Base-by-base conservation (phyloP, 1,140 invertebrate genomes). In the Leptopilina boulardi region DNA sequence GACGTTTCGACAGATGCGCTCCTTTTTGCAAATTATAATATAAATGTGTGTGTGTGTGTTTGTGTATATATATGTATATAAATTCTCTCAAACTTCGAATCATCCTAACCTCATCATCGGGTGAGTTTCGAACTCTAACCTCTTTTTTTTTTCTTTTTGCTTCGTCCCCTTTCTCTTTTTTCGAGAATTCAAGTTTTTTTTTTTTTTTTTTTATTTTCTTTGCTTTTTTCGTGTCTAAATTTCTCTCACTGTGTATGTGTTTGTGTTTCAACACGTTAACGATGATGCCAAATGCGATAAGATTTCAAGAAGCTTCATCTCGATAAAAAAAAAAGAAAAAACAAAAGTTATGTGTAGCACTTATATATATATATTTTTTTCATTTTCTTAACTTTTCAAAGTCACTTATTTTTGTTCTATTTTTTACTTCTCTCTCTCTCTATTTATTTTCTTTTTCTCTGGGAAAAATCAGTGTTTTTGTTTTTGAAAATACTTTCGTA, bases 1-100 rank as follows among this genome's bases (percentile, higher is more conserved):
- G 59, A 66, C 59, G 59, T 66, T 66, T 66, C 59, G 26, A 23
- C 59, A 30, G 59, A 66, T 66, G 59, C 59, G 59, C 59, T 66
- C 59, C 23, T n/a, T 66, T 66, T 30, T 66, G 59, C 59, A 66
- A 66, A 21, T 26, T n/a, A 38, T 3, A 34, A 34, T 3, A 34
- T 3, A 34, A 34, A 34, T 34, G 6, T 34, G 6, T 34, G 2
- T 34, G 2, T 38, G n/a, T n/a, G n/a, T n/a, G n/a, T 38, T 38
- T 38, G 1, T 38, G 9, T 30, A 30, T 30, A 30, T 30, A 38
- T 38, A 38, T 6, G 8, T 38, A 38, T 38, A 38, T 4, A 38
- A 30, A 30, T 66, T 15, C 26, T 21, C 19, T 18, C 0, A 18
- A 15, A 66, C 13, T 30, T n/a, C 3, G 59, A 30, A 66, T 15